Base-by-base conservation (phyloP, 1,140 invertebrate genomes). In the Zaprionus kolodkinae region DNA sequence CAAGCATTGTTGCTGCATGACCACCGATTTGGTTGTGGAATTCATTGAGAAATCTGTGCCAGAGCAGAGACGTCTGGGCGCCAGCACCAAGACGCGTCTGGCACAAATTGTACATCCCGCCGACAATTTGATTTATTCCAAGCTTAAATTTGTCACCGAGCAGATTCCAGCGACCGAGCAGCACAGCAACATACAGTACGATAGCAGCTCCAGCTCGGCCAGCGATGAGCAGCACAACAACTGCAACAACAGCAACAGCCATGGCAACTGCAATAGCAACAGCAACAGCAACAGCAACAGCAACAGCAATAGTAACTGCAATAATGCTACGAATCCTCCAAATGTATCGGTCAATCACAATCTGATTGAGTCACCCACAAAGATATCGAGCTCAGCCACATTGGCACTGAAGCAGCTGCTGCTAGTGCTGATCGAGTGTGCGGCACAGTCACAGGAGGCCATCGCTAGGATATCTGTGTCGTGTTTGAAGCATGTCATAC, bases 401-500 rank as follows among this genome's bases (percentile, higher is more conserved):
- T 93, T 98, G 80, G 96, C 98, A 92, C 91, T 99, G 52, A 97
- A 97, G 87, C 97, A 98, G 92, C 93, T 97, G 33, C 94, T 98
- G 55, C 92, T 97, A n/a, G 96, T 98, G 15, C 94, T 98, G 84
- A 96, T 97, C 17, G 97, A 98, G 93, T 98, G 97, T 93, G 95
- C 97, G n/a, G 95, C 96, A 0, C 97, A 98, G 90, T 96, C 97
- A 0, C 95, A 96, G 71, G 98, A 98, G 93, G 95, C 96, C 38
- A 96, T 98, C 56, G 97, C 97, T 6, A 94, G 97, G 72, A 94
- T 98, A 3, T 97, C 97, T n/a, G 98, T 97, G 82, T 97, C 97
- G 36, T 99, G 98, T 91, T 96, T 98, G 54, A 96, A 97, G 80
- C 97, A 98, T 92, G 94, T 98, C 7, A 95, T 98, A 63, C 93